These are phyloP conservation scores for Xestoiulus laeticollis DNA, from an alignment of 2,888 invertebrate genomes.

Conservation along the genomic window DNA sequence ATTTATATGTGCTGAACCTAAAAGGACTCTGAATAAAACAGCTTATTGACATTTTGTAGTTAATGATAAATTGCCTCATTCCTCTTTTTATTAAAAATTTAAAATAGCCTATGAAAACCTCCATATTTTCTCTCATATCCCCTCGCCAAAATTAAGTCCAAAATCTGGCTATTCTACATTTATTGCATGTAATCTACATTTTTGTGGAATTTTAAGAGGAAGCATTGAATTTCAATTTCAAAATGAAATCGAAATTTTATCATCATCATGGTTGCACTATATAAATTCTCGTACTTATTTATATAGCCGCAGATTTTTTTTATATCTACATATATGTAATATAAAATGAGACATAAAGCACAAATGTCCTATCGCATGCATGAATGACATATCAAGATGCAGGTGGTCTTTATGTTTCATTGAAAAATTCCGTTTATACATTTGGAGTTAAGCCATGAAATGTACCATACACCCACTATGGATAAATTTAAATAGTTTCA, in stretches of 20 bases:
- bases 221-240: not conserved
- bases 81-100: not conserved
- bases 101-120: not conserved
- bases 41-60: too few relatives aligned
- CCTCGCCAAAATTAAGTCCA: not conserved
- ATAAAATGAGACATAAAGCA: conserved; percentile 29
- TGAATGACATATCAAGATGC: not conserved
- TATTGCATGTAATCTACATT: not conserved
- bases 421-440: not conserved
- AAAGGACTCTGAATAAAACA: too few relatives aligned
- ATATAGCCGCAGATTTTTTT: not conserved
- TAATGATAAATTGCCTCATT: too few relatives aligned
- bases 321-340: not conserved
- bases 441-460: not conserved
- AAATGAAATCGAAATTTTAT: conserved; percentile 33
- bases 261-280: not conserved
- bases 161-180: not conserved
- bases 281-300: not conserved
- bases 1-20: too few relatives aligned
- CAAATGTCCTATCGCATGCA: not conserved
- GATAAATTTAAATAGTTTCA: not conserved
- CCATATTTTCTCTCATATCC: not conserved
- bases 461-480: not conserved
- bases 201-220: not conserved
- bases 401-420: conserved; percentile 18